phyloP scores from a whole-genome alignment of 2,888 invertebrate genomes.

The Caenorhabditis sp. region DNA sequence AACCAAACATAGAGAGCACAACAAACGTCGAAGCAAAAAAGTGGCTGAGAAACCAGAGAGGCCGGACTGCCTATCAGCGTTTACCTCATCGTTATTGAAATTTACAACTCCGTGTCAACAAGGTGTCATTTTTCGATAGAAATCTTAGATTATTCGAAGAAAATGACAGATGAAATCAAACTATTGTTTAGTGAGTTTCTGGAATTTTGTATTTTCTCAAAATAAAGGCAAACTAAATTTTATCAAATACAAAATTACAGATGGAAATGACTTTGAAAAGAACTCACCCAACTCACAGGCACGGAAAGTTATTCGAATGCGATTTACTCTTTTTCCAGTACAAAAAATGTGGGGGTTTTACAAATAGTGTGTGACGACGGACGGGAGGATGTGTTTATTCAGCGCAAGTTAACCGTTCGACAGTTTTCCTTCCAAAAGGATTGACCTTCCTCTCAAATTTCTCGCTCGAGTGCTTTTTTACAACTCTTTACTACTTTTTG shows the following conservation, averaged over 20 bases:
- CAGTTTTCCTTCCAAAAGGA: conserved; percentile 38
- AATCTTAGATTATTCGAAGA: neutral
- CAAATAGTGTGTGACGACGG: conserved; percentile 40
- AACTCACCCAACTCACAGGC: neutral
- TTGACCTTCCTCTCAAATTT: conserved; percentile 49
- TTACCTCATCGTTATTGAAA: neutral
- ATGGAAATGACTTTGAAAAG: neutral
- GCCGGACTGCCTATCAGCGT: neutral
- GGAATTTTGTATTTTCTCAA: no score
- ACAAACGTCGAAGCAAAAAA: conserved; percentile 12
- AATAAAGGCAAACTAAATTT: no score
- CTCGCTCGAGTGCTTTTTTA: conserved; percentile 44
- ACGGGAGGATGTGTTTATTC: conserved; percentile 50
- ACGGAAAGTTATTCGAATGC: neutral
- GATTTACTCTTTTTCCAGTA: conserved; percentile 7
- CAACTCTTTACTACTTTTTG: conserved; percentile 32
- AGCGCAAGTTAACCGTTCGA: conserved; percentile 57
- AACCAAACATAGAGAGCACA: neutral
- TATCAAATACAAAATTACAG: no score
- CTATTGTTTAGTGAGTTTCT: no score
- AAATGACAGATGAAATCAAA: neutral
- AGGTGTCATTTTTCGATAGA: neutral
- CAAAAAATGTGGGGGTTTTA: conserved; percentile 39
- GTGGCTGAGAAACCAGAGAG: no score
- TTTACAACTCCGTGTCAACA: neutral